A percentile compares a stretch with the other conserved stretches of the same genome.
phyloP scores from a whole-genome alignment of 2,113 vertebrate genomes.

The Phalacrocorax carbo region DNA sequence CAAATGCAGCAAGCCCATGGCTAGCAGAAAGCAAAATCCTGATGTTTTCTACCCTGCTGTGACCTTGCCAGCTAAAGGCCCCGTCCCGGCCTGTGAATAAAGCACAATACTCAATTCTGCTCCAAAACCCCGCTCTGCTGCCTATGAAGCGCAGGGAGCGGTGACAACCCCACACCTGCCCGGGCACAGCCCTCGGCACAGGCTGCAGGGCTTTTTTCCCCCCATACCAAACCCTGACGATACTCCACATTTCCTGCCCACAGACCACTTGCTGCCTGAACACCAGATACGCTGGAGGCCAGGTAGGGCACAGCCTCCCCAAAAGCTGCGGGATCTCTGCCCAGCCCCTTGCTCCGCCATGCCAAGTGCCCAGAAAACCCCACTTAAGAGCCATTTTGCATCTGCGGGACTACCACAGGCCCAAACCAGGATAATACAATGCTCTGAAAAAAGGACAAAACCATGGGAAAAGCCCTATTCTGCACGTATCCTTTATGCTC shows the following conservation, averaged over 20 bases:
- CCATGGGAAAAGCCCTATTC: not conserved
- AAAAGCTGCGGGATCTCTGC: not conserved
- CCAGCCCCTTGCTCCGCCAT: fast-evolving
- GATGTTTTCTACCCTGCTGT: not conserved
- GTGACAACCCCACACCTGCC: not conserved
- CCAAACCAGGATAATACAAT: fast-evolving
- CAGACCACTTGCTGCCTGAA: not conserved
- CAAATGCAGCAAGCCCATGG: not conserved
- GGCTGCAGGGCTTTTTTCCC: fast-evolving
- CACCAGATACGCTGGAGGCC: not conserved
- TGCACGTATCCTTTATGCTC: not conserved
- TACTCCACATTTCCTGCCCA: not conserved
- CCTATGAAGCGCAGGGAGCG: fast-evolving
- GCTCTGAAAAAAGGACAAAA: not conserved
- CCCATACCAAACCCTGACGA: fast-evolving
- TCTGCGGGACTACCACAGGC: not conserved
- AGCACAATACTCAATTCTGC: not conserved
- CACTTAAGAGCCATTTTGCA: not conserved
- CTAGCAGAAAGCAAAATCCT: not conserved
- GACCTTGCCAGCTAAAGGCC: not conserved
- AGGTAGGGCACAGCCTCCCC: not conserved
- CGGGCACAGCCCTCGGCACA: fast-evolving
- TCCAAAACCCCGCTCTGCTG: not conserved
- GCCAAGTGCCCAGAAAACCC: not conserved
- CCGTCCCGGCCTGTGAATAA: not conserved